phyloP scores from a whole-genome alignment of 2,797 vertebrate species.

The Odontamblyopus lacepedii region DNA sequence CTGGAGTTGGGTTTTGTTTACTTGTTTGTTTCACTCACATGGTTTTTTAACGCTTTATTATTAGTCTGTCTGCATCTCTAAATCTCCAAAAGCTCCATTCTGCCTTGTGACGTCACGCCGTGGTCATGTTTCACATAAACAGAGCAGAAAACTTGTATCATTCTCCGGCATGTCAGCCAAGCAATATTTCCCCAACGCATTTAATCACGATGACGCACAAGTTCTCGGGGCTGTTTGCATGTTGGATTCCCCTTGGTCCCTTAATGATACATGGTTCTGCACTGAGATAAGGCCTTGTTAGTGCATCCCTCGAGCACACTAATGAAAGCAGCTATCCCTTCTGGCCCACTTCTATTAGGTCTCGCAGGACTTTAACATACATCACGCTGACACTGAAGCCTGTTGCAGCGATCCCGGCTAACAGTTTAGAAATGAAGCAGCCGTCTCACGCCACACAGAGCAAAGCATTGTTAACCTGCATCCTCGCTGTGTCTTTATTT shows the following conservation, averaged over 20 bases:
- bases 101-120: no score
- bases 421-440: conserved; percentile 32
- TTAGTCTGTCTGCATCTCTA: no score
- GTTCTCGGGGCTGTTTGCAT: conserved; percentile 21
- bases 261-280: conserved; percentile 20
- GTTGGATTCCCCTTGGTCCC: conserved; percentile 13
- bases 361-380: conserved; percentile 32
- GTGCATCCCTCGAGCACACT: conserved; percentile 15
- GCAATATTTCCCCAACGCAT: conserved; percentile 25
- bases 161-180: conserved; percentile 47
- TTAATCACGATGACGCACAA: conserved; percentile 23
- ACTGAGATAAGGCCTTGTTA: conserved; percentile 32
- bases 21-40: no score
- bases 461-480: conserved; percentile 13
- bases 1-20: no score
- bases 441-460: conserved; percentile 28
- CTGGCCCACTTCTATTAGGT: conserved; percentile 22
- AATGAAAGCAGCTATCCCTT: conserved; percentile 27
- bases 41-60: no score
- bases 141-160: conserved; percentile 12
- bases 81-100: no score
- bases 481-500: not conserved
- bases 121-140: no score
- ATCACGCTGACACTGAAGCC: conserved; percentile 32
- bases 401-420: not conserved